Evolutionary conservation across 2,888 invertebrate genomes (phyloP).

Genomic region (Phania funesta): DNA sequence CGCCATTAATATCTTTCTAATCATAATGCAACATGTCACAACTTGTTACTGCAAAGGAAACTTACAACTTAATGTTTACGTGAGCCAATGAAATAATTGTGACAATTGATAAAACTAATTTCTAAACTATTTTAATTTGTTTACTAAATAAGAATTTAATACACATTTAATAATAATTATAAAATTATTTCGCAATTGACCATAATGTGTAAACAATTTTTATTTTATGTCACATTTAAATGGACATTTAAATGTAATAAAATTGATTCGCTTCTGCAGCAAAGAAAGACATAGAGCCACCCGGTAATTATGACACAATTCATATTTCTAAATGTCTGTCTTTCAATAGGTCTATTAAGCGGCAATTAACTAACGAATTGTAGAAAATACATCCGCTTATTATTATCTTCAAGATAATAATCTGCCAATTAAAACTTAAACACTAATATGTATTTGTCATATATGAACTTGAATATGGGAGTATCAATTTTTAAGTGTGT

Average conservation of each 20-base stretch:
- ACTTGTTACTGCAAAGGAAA: slow-evolving; percentile 18
- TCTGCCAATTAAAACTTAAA: neutral
- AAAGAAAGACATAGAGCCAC: neutral
- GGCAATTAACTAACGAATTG: neutral
- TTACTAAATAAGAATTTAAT: slow-evolving; percentile 16
- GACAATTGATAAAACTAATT: neutral
- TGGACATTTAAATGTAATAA: slow-evolving; percentile 29
- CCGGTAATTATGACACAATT: slow-evolving; percentile 43
- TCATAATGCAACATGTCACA: slow-evolving; percentile 42
- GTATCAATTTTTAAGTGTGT: neutral
- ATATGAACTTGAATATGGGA: neutral
- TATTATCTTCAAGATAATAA: neutral
- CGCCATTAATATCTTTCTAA: slow-evolving; percentile 34
- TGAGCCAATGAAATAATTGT: slow-evolving; percentile 27
- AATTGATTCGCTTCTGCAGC: neutral
- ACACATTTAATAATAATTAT: slow-evolving; percentile 44
- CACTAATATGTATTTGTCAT: neutral
- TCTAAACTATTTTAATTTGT: slow-evolving; percentile 10
- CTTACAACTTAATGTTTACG: neutral
- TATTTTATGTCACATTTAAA: slow-evolving; percentile 34
- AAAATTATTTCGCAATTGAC: slow-evolving; percentile 44
- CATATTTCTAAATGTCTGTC: neutral
- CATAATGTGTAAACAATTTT: slow-evolving; percentile 19
- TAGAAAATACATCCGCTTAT: neutral
- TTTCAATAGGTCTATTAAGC: neutral